phyloP scores from a whole-genome alignment of 2,113 vertebrate genomes.

The Cacatua alba region DNA sequence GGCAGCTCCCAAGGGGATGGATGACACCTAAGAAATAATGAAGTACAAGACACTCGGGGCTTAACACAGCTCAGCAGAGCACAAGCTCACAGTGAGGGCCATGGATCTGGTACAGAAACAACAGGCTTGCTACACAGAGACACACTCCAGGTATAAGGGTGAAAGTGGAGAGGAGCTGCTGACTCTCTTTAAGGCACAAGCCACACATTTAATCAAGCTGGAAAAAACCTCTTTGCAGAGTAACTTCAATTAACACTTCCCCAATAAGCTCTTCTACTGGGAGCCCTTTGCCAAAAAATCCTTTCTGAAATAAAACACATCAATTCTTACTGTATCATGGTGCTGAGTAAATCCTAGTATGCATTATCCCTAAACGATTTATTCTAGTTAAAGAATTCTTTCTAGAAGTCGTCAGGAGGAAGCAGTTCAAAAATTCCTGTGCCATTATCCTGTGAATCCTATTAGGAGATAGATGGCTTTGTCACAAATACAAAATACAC shows the following conservation, averaged over 20 bases:
- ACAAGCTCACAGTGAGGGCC: neutral
- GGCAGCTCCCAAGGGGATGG: neutral
- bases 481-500: neutral
- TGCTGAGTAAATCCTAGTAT: neutral
- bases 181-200: neutral
- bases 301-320: neutral
- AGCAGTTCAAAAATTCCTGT: neutral
- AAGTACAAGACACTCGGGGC: neutral
- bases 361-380: neutral
- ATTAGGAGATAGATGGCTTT: neutral
- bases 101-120: rapidly evolving
- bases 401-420: neutral
- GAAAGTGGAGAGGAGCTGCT: neutral
- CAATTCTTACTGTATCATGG: neutral
- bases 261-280: neutral
- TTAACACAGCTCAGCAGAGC: neutral
- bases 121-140: neutral
- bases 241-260: neutral
- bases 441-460: neutral
- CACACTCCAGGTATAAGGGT: neutral
- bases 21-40: neutral
- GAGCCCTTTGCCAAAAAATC: neutral
- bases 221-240: neutral
- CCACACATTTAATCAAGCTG: neutral
- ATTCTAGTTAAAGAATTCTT: neutral